Conservation (phyloP, 2,888 invertebrate genomes). For the Tortrix viridana region DNA sequence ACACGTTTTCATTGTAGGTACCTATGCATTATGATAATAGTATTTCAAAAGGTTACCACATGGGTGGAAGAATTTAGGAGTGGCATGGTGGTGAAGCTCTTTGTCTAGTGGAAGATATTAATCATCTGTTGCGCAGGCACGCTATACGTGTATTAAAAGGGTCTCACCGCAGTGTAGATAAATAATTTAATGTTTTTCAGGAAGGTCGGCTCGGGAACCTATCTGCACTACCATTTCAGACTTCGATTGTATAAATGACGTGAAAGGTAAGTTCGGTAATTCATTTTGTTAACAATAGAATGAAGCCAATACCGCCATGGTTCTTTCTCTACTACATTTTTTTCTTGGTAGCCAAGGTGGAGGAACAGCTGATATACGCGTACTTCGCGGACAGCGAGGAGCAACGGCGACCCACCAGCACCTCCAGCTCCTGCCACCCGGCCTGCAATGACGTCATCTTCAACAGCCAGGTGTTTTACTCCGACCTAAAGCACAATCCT, state of each 20-base stretch:
- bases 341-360: constrained; percentile 57
- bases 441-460: constrained; percentile 76
- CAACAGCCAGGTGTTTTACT: constrained; percentile 75
- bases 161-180: too few relatives aligned
- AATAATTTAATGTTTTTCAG: constrained; percentile 46
- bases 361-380: constrained; percentile 67
- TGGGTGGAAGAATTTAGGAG: too few relatives aligned
- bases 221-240: constrained; percentile 68
- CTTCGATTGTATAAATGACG: constrained; percentile 62
- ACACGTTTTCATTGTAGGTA: too few relatives aligned
- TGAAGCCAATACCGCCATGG: too few relatives aligned
- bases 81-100: too few relatives aligned
- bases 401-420: constrained; percentile 50
- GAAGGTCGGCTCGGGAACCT: constrained; percentile 59
- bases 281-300: too few relatives aligned
- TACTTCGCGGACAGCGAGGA: constrained; percentile 73
- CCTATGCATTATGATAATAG: too few relatives aligned
- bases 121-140: too few relatives aligned
- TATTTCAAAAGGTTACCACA: too few relatives aligned
- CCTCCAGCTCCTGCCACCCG: constrained; percentile 68
- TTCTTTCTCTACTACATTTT: too few relatives aligned
- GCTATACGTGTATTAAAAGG: too few relatives aligned
- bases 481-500: constrained; percentile 62
- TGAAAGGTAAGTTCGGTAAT: constrained; percentile 55
- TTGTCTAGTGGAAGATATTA: too few relatives aligned